Evolutionary conservation across 2,113 vertebrate genomes (phyloP).

Genomic region (Phyllopteryx taeniolatus): DNA sequence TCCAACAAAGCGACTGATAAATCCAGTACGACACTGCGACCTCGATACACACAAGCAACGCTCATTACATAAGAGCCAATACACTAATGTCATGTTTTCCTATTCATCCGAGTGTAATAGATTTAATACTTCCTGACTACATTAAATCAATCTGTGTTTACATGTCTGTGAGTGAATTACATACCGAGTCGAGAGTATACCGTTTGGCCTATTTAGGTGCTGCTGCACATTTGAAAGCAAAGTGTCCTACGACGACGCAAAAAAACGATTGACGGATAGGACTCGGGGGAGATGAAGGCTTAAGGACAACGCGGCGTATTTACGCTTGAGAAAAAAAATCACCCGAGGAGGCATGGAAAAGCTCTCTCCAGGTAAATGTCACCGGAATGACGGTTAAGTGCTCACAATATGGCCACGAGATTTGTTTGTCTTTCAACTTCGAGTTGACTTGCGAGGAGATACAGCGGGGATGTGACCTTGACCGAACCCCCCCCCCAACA

Average conservation of each 20-base stretch:
- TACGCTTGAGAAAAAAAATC: conserved; percentile 39
- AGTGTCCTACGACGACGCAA: neutral
- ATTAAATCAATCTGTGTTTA: conserved; percentile 30
- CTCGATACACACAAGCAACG: conserved; percentile 4
- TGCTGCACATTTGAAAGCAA: neutral
- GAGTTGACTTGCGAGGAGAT: conserved; percentile 14
- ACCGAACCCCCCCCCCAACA: neutral
- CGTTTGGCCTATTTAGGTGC: neutral
- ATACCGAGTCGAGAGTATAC: neutral
- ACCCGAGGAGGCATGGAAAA: conserved; percentile 21
- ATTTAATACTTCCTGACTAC: conserved; percentile 15
- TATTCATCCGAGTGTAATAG: conserved; percentile 10
- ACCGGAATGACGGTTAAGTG: conserved; percentile 43
- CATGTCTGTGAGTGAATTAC: conserved; percentile 26
- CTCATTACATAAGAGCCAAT: conserved; percentile 23
- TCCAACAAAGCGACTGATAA: conserved; percentile 9
- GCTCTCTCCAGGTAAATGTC: conserved; percentile 65
- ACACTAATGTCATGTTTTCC: conserved; percentile 23
- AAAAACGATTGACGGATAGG: conserved; percentile 15
- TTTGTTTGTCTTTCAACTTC: conserved; percentile 31
- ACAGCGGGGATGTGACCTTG: conserved; percentile 7
- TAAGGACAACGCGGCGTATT: conserved; percentile 36
- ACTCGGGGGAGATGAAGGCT: conserved; percentile 34
- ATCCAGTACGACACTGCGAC: neutral
- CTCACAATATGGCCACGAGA: conserved; percentile 1